Base-by-base conservation (phyloP, 2,113 vertebrate species). In the Stigmatopora nigra region DNA sequence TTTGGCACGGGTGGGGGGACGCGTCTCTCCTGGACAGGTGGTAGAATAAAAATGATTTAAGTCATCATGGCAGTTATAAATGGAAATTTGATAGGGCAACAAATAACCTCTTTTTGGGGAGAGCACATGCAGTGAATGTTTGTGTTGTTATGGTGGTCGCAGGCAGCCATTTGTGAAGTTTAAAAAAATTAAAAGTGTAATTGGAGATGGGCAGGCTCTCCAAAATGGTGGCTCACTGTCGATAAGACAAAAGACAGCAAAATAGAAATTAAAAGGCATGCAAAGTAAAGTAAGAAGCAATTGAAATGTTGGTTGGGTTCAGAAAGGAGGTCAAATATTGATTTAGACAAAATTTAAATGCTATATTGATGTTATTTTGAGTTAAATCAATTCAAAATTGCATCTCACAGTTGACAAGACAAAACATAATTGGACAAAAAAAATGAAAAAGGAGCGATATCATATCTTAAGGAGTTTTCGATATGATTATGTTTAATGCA, bases 1-100 rank as follows among this genome's bases (percentile, higher is more conserved):
- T 89, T 90, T 86, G 90, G 90, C 82, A 91, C 88, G 8, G 86
- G 86, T 78, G 90, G 90, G 64, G 90, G 87, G 65, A 82, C 74
- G 68, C 79, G 82, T 81, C 82, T 89, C 81, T 89, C 88, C 89
- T 91, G 89, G 82, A 88, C 75, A 81, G 75, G 84, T 74, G 51
- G 58, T 85, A 7, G 9, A 38, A 41, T 45, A 88, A 78, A 85
- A 36, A 82, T n/a, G 76, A 68, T 78, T 83, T 81, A 84, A 77
- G 41, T 64, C 67, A 67, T 62, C 9, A 59, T 4, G n/a, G n/a
- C 8, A 35, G 4, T 41, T 36, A n/a, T 15, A 1, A 19, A 19
- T 14, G 6, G 20, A 22, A 20, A 60, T 31, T 31, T 31, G 25
- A 60, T 15, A 15, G n/a, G 7, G 19, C n/a, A 20, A 41, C 38